A percentile compares a stretch with the other conserved stretches of the same genome.
Evolutionary conservation across 2,797 vertebrate species (phyloP).

Genomic region (Hephaestus fuliginosus): DNA sequence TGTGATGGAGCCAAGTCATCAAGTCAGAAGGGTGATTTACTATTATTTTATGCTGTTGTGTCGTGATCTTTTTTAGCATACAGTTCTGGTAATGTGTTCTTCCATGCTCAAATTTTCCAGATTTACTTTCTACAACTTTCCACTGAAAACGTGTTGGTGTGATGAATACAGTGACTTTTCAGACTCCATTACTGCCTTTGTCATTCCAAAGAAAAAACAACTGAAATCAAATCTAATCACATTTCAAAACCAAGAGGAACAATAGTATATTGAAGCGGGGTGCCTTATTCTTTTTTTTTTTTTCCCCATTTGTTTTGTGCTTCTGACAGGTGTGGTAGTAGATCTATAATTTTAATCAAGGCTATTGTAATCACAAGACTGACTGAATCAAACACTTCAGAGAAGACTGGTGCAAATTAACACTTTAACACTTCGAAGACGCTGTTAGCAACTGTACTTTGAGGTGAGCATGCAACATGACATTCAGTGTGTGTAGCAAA

Average conservation of each 20-base stretch:
- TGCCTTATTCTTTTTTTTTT: neutral
- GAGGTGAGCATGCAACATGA: neutral
- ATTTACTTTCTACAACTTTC: neutral
- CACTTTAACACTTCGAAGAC: neutral
- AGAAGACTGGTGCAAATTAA: constrained; percentile 11
- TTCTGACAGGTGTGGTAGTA: neutral
- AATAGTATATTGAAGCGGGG: no score
- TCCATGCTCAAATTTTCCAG: neutral
- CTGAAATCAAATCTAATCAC: neutral
- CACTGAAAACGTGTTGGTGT: neutral
- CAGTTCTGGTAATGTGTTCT: neutral
- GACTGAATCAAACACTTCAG: constrained; percentile 2
- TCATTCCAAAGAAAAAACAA: neutral
- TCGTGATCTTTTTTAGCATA: neutral
- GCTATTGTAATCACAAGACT: constrained; percentile 3
- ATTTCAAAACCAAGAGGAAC: neutral
- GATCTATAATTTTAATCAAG: constrained; percentile 27
- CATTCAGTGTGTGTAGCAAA: neutral
- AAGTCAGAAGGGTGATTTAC: constrained; percentile 4
- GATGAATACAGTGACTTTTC: neutral
- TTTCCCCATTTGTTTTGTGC: neutral
- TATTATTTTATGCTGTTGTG: neutral
- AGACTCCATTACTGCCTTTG: no score
- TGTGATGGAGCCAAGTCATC: neutral
- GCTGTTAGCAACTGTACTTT: neutral